phyloP scores from a whole-genome alignment of 1,140 invertebrate species.

The Drosophila mayri region DNA sequence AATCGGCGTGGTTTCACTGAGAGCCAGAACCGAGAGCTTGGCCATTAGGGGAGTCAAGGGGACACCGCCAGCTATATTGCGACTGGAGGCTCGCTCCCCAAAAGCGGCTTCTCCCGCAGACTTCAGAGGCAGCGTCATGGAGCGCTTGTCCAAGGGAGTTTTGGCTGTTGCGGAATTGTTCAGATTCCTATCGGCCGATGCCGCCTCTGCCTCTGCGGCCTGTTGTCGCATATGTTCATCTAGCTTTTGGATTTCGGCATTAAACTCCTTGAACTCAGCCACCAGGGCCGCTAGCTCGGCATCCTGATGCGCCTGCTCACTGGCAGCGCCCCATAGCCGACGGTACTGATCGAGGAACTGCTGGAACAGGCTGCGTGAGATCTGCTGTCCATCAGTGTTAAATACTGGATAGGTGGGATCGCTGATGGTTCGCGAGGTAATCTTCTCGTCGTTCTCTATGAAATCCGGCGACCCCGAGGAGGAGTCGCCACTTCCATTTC shows the following conservation, averaged over 20 bases:
- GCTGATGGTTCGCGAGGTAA: slow-evolving; percentile 88
- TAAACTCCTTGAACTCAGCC: slow-evolving; percentile 84
- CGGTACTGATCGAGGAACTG: slow-evolving; percentile 88
- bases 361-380: slow-evolving; percentile 90
- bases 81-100: slow-evolving; percentile 33
- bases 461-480: slow-evolving; percentile 65
- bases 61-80: slow-evolving; percentile 86
- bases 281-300: slow-evolving; percentile 73
- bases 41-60: slow-evolving; percentile 93
- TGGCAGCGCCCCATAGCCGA: slow-evolving; percentile 68
- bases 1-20: slow-evolving; percentile 89
- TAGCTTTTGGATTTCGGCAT: slow-evolving; percentile 85
- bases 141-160: slow-evolving; percentile 87
- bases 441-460: slow-evolving; percentile 79
- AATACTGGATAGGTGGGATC: slow-evolving; percentile 92
- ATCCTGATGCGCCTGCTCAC: slow-evolving; percentile 67
- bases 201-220: slow-evolving; percentile 30
- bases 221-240: slow-evolving; percentile 85
- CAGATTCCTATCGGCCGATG: slow-evolving; percentile 75
- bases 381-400: slow-evolving; percentile 89
- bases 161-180: slow-evolving; percentile 76
- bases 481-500: slow-evolving; percentile 59
- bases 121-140: slow-evolving; percentile 90
- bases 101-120: slow-evolving; percentile 86
- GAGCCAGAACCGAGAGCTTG: slow-evolving; percentile 90